These are phyloP conservation scores for Palythoa heliodiscus DNA, from an alignment of 92 coral and sea anemone genomes.

Conservation along the genomic window DNA sequence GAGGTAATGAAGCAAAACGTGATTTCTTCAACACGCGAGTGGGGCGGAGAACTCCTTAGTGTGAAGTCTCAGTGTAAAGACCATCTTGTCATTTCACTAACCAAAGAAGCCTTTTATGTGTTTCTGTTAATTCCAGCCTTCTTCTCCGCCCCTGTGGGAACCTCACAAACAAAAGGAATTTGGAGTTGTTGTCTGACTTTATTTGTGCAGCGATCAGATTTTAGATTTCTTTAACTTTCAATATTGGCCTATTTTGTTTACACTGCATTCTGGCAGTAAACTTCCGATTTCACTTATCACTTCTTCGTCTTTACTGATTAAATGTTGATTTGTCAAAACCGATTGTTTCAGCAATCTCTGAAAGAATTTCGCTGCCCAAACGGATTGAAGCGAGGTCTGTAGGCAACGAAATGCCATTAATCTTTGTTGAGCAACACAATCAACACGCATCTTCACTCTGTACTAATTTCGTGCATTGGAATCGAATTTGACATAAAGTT, in stretches of 20 bases:
- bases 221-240: conserved; percentile 46
- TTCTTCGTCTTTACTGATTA: conserved; percentile 18
- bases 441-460: background rate
- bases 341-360: conserved; percentile 21
- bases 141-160: conserved; percentile 33
- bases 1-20: conserved; percentile 42
- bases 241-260: conserved; percentile 35
- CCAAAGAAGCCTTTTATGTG: conserved; percentile 38
- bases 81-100: conserved; percentile 35
- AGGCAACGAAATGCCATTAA: conserved; percentile 15
- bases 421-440: conserved; percentile 3
- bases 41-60: conserved; percentile 51
- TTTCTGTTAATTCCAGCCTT: conserved; percentile 31
- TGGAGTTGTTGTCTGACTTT: conserved; percentile 33
- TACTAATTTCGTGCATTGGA: background rate
- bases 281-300: conserved; percentile 75
- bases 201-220: conserved; percentile 27
- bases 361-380: conserved; percentile 19
- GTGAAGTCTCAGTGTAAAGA: conserved; percentile 39
- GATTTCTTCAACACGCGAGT: conserved; percentile 44
- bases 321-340: conserved; percentile 38
- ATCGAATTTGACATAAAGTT: background rate
- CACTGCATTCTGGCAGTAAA: conserved; percentile 50
- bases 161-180: conserved; percentile 38
- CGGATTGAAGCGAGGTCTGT: background rate